phyloP scores from a whole-genome alignment of 2,797 vertebrate species.

The Holocentrus rufus region DNA sequence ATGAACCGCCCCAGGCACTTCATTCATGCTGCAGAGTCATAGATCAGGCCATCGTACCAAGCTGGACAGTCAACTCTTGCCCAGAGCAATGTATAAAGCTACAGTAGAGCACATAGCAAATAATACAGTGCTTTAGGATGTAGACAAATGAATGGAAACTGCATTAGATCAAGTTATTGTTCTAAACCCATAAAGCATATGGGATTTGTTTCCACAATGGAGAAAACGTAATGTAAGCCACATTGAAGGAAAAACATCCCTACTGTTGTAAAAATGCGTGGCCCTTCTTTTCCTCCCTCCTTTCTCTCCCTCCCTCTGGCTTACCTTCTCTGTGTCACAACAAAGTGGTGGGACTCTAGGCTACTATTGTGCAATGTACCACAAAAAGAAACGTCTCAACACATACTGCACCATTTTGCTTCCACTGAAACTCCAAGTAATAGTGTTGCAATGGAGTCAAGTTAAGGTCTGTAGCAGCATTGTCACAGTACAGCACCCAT shows the following conservation, averaged over 20 bases:
- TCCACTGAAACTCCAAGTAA: not conserved
- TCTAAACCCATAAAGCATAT: not conserved
- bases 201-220: not conserved
- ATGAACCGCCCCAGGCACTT: not conserved
- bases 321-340: slow-evolving; percentile 3
- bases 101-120: not conserved
- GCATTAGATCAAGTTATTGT: slow-evolving; percentile 3
- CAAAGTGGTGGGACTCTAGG: not conserved
- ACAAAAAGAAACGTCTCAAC: not conserved
- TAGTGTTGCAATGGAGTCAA: not conserved
- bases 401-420: not conserved
- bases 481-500: not conserved
- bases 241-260: not conserved
- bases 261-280: not conserved
- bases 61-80: not conserved
- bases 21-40: slow-evolving; percentile 3
- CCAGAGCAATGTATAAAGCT: not conserved
- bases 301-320: not conserved
- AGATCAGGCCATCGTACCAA: slow-evolving; percentile 5
- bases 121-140: no score
- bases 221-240: not conserved
- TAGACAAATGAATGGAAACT: no score
- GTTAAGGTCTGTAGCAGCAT: not conserved
- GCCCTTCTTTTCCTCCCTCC: not conserved
- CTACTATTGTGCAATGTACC: not conserved